These are phyloP conservation scores for Clinocottus analis DNA, from an alignment of 2,113 vertebrate genomes.

Conservation along the genomic window DNA sequence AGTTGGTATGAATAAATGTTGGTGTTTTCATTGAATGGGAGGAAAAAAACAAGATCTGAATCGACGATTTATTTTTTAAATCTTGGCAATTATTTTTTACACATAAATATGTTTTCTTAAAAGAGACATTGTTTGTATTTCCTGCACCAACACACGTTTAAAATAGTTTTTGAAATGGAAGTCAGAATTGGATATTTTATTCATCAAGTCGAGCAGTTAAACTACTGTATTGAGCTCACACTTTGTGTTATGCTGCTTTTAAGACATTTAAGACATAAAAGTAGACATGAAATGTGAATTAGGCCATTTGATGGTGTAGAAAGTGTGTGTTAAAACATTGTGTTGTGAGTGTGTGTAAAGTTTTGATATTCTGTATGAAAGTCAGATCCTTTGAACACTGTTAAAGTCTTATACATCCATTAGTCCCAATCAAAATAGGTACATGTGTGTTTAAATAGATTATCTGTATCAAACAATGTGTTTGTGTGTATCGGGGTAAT, in stretches of 20 bases:
- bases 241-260: slow-evolving; percentile 26
- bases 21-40: slow-evolving; percentile 77
- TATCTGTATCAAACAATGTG: not conserved
- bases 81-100: not conserved
- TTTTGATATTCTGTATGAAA: slow-evolving; percentile 45
- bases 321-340: not conserved
- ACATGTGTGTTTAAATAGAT: not conserved
- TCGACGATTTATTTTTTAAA: not conserved
- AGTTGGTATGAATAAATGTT: slow-evolving; percentile 62
- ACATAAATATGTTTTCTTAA: slow-evolving; percentile 2
- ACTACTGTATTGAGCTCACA: not conserved
- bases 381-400: slow-evolving; percentile 64
- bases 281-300: slow-evolving; percentile 18
- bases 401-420: not conserved
- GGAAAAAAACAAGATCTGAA: slow-evolving; percentile 79
- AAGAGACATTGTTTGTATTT: slow-evolving; percentile 7
- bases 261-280: not conserved
- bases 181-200: slow-evolving; percentile 26
- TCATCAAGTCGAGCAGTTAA: slow-evolving; percentile 4
- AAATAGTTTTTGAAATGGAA: slow-evolving; percentile 9
- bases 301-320: slow-evolving; percentile 9
- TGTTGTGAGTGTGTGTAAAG: slow-evolving; percentile 8
- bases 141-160: slow-evolving; percentile 58
- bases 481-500: not conserved
- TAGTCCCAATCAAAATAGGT: not conserved